Evolutionary conservation across 2,797 vertebrate genomes (phyloP), one percentile per base, ranked within the genome.

Genomic region (Eremophila alpestris): DNA sequence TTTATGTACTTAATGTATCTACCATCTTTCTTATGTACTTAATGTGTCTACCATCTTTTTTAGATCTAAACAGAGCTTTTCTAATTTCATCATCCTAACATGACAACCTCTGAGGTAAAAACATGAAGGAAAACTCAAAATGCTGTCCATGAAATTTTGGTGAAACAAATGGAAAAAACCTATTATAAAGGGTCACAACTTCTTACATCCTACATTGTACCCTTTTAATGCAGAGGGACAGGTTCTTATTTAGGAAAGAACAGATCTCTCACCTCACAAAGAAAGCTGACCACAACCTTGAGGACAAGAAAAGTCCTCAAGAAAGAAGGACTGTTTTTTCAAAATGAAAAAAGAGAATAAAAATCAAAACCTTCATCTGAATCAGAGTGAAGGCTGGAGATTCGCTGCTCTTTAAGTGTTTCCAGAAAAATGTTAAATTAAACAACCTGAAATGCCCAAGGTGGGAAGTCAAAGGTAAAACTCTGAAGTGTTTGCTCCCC

Each of bases 91-190:
- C 92, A 91, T 38, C 14, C 30, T 71, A 81, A 78, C 82, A 63
- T 27, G 10, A 11, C 32, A 92, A 4, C 30, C 48, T 90, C 27
- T 51, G 11, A 32, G 8, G 67, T 91, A 71, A 94, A 95, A 92
- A 59, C 15, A 82, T 4, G 45, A 87, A 87, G 64, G 7, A 81
- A 82, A 51, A 69, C 34, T 78, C 36, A 83, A 94, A 94, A 78
- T 63, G 23, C 5, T 34, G 7, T 70, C 52, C 77, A 89, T 87
- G 49, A 91, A 86, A 4, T 78, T 79, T 40, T 16, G 64, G 32
- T 46, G 67, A 84, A 90, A 34, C 11, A 93, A 83, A 78, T 65
- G n/a, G 46, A 81, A 78, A 36, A 85, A 93, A 75, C 49, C 26
- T 64, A 26, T 81, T 68, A 54, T 34, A 79, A 86, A 83, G 21